Evolutionary conservation across 2,113 vertebrate genomes (phyloP).

Genomic region (Spea multiplicata): DNA sequence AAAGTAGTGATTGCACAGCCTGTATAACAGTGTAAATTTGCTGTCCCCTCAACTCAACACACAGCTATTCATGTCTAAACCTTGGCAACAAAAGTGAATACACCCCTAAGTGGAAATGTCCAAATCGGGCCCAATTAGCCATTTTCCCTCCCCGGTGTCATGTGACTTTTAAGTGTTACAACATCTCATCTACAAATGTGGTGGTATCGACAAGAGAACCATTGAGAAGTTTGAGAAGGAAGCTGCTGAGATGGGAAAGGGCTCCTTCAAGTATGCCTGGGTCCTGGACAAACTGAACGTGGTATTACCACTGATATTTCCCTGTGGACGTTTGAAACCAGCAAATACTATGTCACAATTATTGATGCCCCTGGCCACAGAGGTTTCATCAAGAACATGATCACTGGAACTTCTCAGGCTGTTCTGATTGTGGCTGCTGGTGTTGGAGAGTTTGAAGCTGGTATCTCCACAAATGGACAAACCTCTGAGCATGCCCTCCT

Average conservation of each 20-base stretch:
- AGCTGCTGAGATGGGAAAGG: slow-evolving; percentile 82
- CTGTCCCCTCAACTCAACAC: too few relatives aligned
- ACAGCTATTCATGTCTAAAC: too few relatives aligned
- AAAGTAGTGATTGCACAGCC: too few relatives aligned
- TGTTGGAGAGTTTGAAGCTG: slow-evolving; percentile 88
- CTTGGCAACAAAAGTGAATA: too few relatives aligned
- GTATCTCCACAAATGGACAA: slow-evolving; percentile 96
- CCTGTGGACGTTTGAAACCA: slow-evolving; percentile 82
- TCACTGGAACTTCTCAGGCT: slow-evolving; percentile 72
- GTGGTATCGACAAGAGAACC: slow-evolving; percentile 81
- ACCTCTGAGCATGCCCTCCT: slow-evolving; percentile 93
- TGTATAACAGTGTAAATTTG: too few relatives aligned
- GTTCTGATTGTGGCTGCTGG: slow-evolving; percentile 93
- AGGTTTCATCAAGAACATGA: slow-evolving; percentile 87
- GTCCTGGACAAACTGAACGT: slow-evolving; percentile 80
- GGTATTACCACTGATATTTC: slow-evolving; percentile 85
- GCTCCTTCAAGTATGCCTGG: slow-evolving; percentile 84
- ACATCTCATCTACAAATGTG: slow-evolving; percentile 83
- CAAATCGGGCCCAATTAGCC: too few relatives aligned
- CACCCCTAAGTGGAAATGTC: too few relatives aligned
- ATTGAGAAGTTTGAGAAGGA: slow-evolving; percentile 86
- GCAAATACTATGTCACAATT: slow-evolving; percentile 83
- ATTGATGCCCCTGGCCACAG: slow-evolving; percentile 77
- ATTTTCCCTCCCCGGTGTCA: too few relatives aligned
- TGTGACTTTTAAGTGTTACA: too few relatives aligned